Conservation (phyloP, 1,140 invertebrate genomes). For the Calycopis cecrops region DNA sequence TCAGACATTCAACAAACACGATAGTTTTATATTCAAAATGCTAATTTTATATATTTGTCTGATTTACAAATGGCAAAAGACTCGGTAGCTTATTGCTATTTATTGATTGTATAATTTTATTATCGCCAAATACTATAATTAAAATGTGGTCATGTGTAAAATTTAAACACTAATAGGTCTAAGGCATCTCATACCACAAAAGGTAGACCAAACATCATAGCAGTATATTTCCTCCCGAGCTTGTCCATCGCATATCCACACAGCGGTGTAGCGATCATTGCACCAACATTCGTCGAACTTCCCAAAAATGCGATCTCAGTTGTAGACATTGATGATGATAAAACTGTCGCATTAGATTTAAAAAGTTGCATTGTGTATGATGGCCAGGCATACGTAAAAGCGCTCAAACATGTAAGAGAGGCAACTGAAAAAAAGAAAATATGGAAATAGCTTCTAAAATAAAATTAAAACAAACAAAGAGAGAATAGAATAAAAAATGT, state of each 20-base stretch:
- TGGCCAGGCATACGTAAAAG: slow-evolving; percentile 54
- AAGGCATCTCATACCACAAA: slow-evolving; percentile 41
- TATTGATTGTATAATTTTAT: no score
- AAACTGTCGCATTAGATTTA: slow-evolving; percentile 41
- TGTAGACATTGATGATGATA: slow-evolving; percentile 39
- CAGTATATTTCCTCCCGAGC: slow-evolving; percentile 49
- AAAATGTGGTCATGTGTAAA: not conserved
- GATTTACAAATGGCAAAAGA: no score
- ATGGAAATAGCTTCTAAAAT: no score
- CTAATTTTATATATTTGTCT: no score
- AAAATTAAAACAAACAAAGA: no score
- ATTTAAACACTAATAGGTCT: not conserved
- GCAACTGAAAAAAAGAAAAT: slow-evolving; percentile 57
- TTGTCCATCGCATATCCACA: slow-evolving; percentile 43
- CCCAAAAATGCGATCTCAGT: slow-evolving; percentile 45
- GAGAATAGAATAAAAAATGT: no score
- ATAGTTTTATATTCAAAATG: no score
- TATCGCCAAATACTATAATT: no score
- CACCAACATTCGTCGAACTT: slow-evolving; percentile 50
- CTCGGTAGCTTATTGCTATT: no score
- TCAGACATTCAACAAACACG: no score
- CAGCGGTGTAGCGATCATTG: slow-evolving; percentile 42
- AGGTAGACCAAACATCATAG: slow-evolving; percentile 54
- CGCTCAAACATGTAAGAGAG: slow-evolving; percentile 37
- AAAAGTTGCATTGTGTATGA: slow-evolving; percentile 49